Evolutionary conservation across 2,888 invertebrate genomes (phyloP), one percentile per base, ranked within the genome.

Genomic region (Drosophila paranaensis): DNA sequence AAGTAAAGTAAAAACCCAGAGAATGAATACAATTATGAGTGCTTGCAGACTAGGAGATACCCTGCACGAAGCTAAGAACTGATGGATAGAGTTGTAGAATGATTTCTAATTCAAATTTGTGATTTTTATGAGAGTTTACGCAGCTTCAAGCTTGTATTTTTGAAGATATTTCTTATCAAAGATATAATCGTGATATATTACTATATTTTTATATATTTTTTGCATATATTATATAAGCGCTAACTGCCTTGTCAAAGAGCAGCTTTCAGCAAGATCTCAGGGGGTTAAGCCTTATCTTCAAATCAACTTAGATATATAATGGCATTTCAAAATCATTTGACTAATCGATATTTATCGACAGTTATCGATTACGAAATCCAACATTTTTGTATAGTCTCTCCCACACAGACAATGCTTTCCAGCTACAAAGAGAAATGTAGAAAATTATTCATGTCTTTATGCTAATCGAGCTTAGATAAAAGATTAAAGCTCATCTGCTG

Each of bases 1-100:
- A 60, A 42, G 51, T 45, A 56, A 39, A 35, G 20, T 43, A 74
- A 74, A 74, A 75, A 48, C 56, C 63, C 62, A 60, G 53, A 51
- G 53, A 65, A 60, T 60, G 53, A 60, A 60, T 60, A 55, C 58
- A 46, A 48, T 25, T 30, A 14, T 9, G 13, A 4, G 10, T 39
- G 30, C 16, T 1, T 16, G 0, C 9, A 35, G 50, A 20, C 58
- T 48, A 0, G 0, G 10, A 40, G 14, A 39, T 58, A 39, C 58
- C 39, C 58, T 58, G 14, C 14, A 11, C 0, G 2, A 2, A 11
- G 3, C 3, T 8, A 20, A 51, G 11, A 33, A 6, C 2, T 33
- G 30, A 1, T n/a, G 5, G 6, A 8, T 16, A 13, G 2, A 8
- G n/a, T 11, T 30, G 6, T 20, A 6, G 8, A 10, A 13, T 11